phyloP scores from a whole-genome alignment of 2,113 vertebrate genomes.

The Salvelinus alpinus region DNA sequence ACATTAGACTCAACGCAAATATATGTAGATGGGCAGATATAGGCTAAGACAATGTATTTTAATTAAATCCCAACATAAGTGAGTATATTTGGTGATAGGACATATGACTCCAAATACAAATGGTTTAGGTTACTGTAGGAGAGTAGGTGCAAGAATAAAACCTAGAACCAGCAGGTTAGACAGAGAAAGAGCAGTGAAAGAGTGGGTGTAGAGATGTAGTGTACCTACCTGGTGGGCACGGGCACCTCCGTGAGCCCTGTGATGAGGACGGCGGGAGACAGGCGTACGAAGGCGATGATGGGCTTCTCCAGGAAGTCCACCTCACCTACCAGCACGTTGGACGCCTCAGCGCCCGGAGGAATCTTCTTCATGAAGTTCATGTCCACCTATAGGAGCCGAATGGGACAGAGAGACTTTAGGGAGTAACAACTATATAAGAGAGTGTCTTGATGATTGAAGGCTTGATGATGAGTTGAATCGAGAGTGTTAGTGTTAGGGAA shows the following conservation, averaged over 20 bases:
- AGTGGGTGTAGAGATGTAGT: background rate
- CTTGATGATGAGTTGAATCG: too few relatives aligned
- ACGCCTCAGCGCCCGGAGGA: constrained; percentile 91
- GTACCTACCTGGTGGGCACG: constrained; percentile 86
- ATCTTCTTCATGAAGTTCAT: constrained; percentile 99
- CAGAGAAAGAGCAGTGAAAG: background rate
- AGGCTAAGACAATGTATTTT: background rate
- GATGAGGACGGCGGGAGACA: constrained; percentile 90
- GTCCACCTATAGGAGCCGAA: constrained; percentile 81
- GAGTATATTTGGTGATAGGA: background rate
- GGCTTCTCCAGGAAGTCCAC: constrained; percentile 94
- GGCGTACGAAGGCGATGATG: constrained; percentile 90
- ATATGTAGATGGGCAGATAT: background rate
- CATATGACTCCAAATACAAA: background rate
- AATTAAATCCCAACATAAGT: background rate
- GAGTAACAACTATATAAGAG: too few relatives aligned
- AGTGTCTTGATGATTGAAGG: too few relatives aligned
- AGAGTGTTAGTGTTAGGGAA: too few relatives aligned
- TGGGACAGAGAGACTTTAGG: background rate
- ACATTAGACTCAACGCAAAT: background rate
- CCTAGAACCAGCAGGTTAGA: too few relatives aligned
- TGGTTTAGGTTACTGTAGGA: background rate
- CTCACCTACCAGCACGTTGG: constrained; percentile 93
- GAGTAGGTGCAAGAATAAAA: background rate
- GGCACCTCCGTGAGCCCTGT: constrained; percentile 94